Percentiles rank a stretch among this genome's conserved stretches.
These are phyloP conservation scores for Heliconius sara DNA, from an alignment of 2,888 invertebrate species.

Conservation along the genomic window DNA sequence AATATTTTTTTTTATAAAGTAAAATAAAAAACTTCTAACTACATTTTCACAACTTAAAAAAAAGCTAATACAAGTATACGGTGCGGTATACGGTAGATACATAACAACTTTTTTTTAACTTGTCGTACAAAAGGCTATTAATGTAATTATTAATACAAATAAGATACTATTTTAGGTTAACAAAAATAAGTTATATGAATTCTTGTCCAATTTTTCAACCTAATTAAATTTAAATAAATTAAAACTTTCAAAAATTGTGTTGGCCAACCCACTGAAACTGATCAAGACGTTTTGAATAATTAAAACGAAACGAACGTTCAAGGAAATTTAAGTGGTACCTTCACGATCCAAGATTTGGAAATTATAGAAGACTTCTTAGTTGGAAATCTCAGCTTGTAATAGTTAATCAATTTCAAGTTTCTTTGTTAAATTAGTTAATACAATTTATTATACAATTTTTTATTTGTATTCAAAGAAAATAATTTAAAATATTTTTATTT, in stretches of 20 bases:
- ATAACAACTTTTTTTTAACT: too few relatives aligned
- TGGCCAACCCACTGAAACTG: constrained; percentile 33
- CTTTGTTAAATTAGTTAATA: not conserved
- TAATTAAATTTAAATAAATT: constrained; percentile 2
- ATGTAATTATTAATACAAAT: too few relatives aligned
- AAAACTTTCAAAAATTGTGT: not conserved
- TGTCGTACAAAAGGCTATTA: too few relatives aligned
- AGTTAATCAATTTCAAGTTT: constrained; percentile 23
- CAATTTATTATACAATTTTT: not conserved
- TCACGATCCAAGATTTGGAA: constrained; percentile 38
- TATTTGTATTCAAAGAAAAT: not conserved
- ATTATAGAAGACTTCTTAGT: constrained; percentile 35
- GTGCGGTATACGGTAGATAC: too few relatives aligned
- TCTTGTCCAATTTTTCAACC: not conserved
- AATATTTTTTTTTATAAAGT: too few relatives aligned
- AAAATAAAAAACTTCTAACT: too few relatives aligned
- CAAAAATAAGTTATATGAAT: not conserved
- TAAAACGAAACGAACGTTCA: constrained; percentile 47
- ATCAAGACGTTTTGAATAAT: constrained; percentile 49
- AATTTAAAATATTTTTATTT: too few relatives aligned
- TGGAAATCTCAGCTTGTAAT: constrained; percentile 31
- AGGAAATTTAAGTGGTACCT: constrained; percentile 47
- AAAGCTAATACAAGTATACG: too few relatives aligned
- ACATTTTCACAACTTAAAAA: too few relatives aligned
- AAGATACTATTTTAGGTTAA: not conserved